A percentile compares a stretch with the other conserved stretches of the same genome.
These are phyloP conservation scores for Drosophila ercepeae DNA, from an alignment of 1,140 invertebrate species.

Conservation along the genomic window DNA sequence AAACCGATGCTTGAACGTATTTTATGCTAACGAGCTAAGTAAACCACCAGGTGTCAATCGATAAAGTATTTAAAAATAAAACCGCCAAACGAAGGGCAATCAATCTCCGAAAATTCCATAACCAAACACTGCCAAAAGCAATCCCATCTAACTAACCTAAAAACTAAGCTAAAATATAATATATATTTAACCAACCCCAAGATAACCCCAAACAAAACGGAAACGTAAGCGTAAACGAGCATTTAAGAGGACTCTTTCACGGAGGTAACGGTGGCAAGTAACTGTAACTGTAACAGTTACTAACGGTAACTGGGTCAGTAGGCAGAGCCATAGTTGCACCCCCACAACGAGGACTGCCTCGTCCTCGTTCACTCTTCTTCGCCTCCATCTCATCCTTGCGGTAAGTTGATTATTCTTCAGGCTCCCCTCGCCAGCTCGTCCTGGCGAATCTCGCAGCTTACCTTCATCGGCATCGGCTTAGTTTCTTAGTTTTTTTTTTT, in stretches of 20 bases:
- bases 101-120: constrained; percentile 27
- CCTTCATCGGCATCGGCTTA: background rate
- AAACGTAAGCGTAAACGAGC: constrained; percentile 25
- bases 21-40: constrained; percentile 7
- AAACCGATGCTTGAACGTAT: constrained; percentile 3
- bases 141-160: constrained; percentile 18
- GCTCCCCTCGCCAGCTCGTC: constrained; percentile 8
- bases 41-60: constrained; percentile 21
- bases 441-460: background rate
- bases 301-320: constrained; percentile 56
- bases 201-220: constrained; percentile 11
- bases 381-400: constrained; percentile 11
- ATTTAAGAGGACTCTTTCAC: constrained; percentile 30
- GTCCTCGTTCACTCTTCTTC: constrained; percentile 5
- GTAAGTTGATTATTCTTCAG: constrained; percentile 25
- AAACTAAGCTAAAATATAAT: background rate
- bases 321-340: constrained; percentile 33
- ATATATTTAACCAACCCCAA: constrained; percentile 4
- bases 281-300: constrained; percentile 30
- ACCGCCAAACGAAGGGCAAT: constrained; percentile 18
- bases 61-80: constrained; percentile 47
- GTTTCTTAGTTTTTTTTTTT: constrained; percentile 10
- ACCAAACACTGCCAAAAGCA: constrained; percentile 45
- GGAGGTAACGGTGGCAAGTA: background rate
- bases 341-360: constrained; percentile 35